These are phyloP conservation scores for Chlamydotis undulata DNA, from an alignment of 2,113 vertebrate genomes.

Conservation along the genomic window DNA sequence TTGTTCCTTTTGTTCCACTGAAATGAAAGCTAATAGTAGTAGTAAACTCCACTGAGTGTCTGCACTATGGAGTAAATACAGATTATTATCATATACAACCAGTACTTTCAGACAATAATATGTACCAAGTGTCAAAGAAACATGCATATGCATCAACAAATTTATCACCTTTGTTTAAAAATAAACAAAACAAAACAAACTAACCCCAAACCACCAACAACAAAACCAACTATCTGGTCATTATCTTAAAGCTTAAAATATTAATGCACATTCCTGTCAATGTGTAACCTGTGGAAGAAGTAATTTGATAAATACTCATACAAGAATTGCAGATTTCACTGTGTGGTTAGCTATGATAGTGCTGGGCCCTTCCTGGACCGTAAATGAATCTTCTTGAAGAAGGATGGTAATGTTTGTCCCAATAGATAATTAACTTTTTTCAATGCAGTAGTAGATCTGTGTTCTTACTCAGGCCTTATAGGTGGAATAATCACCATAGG, in stretches of 20 bases:
- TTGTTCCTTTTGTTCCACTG: not conserved
- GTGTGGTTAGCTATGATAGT: not conserved
- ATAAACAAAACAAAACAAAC: not conserved
- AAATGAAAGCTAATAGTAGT: not conserved
- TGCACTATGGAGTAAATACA: not conserved
- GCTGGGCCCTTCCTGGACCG: not conserved
- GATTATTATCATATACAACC: not conserved
- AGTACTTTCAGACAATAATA: too few species aligned
- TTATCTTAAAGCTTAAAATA: not conserved
- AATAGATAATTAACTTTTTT: not conserved
- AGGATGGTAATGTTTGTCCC: not conserved
- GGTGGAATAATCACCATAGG: not conserved
- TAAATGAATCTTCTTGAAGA: not conserved
- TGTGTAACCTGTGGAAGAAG: not conserved
- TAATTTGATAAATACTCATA: not conserved
- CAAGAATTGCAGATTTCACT: not conserved
- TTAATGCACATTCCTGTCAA: not conserved
- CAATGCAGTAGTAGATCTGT: not conserved
- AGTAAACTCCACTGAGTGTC: not conserved
- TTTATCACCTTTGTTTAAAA: not conserved
- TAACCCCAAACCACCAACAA: not conserved
- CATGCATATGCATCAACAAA: not conserved
- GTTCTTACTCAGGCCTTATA: not conserved
- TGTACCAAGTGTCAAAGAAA: not conserved
- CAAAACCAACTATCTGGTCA: not conserved